Evolutionary conservation across 1,140 invertebrate genomes (phyloP), one percentile per base, ranked within the genome.

Genomic region (Medauroidea extradentata): DNA sequence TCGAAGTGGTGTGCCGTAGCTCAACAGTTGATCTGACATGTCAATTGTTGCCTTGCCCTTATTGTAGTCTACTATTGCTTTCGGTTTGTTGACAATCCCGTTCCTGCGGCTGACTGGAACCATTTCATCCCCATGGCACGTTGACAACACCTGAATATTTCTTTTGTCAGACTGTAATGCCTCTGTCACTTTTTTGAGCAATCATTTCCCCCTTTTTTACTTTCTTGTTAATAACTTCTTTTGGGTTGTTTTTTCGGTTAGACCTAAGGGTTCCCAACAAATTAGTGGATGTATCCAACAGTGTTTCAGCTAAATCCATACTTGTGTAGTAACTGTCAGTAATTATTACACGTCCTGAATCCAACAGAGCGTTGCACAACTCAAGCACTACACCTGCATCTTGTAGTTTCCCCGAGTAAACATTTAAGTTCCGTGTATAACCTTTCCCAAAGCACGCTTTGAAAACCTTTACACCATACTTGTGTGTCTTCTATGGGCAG

Each of bases 21-120:
- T n/a, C n/a, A n/a, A n/a, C n/a, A n/a, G n/a, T n/a, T n/a, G 63
- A 52, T 66, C 60, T 24, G 59, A 65, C 13, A 63, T n/a, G 49
- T 65, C 62, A 18, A 65, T 65, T 48, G 18, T 57, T 7, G 25
- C 11, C 60, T 64, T 64, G 24, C 23, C 34, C 58, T 57, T 53
- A 52, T 62, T 64, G 39, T 65, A 62, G 18, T 64, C 59, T 13
- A 60, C 27, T 43, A 61, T 50, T 41, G 21, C 48, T 25, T 34
- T 50, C 16, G 58, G 56, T 42, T 63, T 63, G 13, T 3, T 14
- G 16, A 29, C 48, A 7, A 34, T 11, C 29, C 4, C 29, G 29
- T 62, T 24, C 19, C 46, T 11, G 25, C 18, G n/a, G 8, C 44
- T 50, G 21, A 16, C 48, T 23, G 16, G 11, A 23, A 46, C 25